Evolutionary conservation across 2,888 invertebrate genomes (phyloP).

Genomic region (Diarsia dahlii): DNA sequence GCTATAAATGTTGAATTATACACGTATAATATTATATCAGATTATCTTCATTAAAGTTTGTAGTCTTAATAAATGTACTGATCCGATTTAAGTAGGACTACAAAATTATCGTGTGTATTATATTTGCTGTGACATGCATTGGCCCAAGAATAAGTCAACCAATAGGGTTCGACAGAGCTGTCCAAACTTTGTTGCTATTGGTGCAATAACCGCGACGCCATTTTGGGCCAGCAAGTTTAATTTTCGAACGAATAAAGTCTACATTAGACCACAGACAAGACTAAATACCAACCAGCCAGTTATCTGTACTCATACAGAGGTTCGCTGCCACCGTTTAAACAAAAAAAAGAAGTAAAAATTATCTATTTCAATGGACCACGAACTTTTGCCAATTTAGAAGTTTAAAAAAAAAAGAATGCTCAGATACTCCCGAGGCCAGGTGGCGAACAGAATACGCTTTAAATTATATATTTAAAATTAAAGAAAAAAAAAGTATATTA

Average conservation of each 20-base stretch:
- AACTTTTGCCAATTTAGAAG: slow-evolving; percentile 67
- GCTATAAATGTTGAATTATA: slow-evolving; percentile 15
- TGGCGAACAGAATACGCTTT: slow-evolving; percentile 83
- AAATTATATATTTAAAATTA: slow-evolving; percentile 71
- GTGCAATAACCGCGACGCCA: slow-evolving; percentile 7
- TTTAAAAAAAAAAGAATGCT: slow-evolving; percentile 65
- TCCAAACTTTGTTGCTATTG: slow-evolving; percentile 15
- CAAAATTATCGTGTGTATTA: neutral
- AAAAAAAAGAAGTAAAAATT: slow-evolving; percentile 51
- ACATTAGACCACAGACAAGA: slow-evolving; percentile 65
- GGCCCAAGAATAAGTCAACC: neutral
- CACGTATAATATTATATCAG: neutral
- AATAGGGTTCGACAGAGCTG: neutral
- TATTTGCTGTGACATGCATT: slow-evolving; percentile 4
- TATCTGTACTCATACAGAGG: slow-evolving; percentile 64
- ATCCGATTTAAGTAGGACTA: slow-evolving; percentile 14
- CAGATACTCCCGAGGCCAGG: slow-evolving; percentile 77
- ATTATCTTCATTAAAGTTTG: slow-evolving; percentile 3
- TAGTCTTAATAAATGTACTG: slow-evolving; percentile 35
- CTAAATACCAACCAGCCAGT: slow-evolving; percentile 61
- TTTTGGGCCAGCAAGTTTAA: slow-evolving; percentile 5
- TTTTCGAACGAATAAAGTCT: slow-evolving; percentile 24
- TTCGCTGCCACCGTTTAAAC: slow-evolving; percentile 64
- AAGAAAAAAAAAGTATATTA: slow-evolving; percentile 66
- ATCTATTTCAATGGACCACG: slow-evolving; percentile 66